A percentile compares a stretch with the other conserved stretches of the same genome.
phyloP scores from a whole-genome alignment of 2,113 vertebrate species.

The Calyptomena viridis region DNA sequence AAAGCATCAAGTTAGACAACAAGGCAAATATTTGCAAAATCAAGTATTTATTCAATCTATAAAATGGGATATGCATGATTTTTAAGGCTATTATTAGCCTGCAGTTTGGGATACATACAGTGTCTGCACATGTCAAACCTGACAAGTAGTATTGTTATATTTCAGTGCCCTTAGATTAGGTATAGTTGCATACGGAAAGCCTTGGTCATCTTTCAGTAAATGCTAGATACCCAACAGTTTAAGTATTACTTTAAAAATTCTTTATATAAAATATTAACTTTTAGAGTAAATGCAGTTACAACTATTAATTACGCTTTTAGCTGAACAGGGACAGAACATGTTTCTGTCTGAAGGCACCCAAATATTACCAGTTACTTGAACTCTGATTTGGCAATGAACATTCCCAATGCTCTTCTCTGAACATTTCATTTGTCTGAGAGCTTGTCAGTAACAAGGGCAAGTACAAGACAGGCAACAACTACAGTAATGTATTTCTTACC shows the following conservation, averaged over 20 bases:
- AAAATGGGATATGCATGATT: neutral
- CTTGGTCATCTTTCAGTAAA: neutral
- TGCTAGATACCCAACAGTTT: neutral
- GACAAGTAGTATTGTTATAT: neutral
- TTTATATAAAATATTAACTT: neutral
- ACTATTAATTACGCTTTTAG: neutral
- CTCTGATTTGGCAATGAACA: neutral
- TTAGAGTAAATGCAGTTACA: neutral
- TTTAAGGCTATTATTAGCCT: neutral
- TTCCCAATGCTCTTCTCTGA: neutral
- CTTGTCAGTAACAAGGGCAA: neutral
- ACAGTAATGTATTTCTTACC: fast-evolving
- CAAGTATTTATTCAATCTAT: neutral
- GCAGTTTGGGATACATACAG: neutral
- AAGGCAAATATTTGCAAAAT: neutral
- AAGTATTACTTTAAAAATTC: neutral
- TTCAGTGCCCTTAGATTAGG: neutral
- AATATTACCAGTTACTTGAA: neutral
- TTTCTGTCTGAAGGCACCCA: neutral
- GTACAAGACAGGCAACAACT: neutral
- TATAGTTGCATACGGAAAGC: neutral
- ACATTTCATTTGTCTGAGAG: neutral
- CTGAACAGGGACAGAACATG: neutral
- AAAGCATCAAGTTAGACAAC: neutral
- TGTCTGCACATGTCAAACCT: neutral